Conservation (phyloP, 2,797 vertebrate genomes). For the Notoglanidium macrostoma region DNA sequence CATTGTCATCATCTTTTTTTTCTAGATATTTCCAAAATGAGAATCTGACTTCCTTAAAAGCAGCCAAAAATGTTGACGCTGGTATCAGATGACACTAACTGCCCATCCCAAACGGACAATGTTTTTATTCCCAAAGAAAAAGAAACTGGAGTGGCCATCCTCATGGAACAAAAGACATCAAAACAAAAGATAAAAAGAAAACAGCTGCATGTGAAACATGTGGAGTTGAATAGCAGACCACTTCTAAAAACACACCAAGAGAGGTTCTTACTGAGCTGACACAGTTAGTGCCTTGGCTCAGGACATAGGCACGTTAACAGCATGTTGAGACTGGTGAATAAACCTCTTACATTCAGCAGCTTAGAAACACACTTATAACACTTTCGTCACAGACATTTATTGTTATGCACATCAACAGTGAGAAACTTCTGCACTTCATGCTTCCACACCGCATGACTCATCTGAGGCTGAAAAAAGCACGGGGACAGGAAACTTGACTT, state of each 20-base stretch:
- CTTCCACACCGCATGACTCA: background rate
- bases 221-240: background rate
- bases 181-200: background rate
- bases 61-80: background rate
- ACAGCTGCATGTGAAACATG: slow-evolving; percentile 7
- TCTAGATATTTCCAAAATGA: background rate
- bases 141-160: background rate
- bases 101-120: slow-evolving; percentile 1
- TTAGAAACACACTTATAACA: background rate
- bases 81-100: background rate
- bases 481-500: background rate
- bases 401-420: no score
- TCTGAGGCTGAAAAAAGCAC: no score
- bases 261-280: background rate
- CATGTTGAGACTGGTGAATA: background rate
- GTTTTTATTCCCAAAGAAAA: slow-evolving; percentile 4
- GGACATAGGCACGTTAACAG: background rate
- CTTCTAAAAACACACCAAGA: background rate
- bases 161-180: background rate
- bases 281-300: background rate
- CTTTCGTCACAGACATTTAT: background rate
- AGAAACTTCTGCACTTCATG: background rate
- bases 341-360: no score
- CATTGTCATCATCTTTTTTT: background rate
- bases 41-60: background rate